Evolutionary conservation across 2,113 vertebrate species (phyloP), one percentile per base, ranked within the genome.

Genomic region (Crotalus tigris): DNA sequence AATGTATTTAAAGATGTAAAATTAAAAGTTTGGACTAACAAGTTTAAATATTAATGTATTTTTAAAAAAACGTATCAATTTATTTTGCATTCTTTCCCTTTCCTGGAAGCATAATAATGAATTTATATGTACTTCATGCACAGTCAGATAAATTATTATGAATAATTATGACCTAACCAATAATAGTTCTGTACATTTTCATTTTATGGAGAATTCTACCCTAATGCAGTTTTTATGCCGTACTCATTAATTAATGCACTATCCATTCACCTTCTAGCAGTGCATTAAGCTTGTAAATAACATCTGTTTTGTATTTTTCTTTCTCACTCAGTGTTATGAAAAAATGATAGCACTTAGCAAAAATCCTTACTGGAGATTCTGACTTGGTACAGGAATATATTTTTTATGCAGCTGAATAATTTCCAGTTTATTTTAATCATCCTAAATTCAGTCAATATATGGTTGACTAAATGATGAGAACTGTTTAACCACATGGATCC

Each of bases 1-100:
- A 91, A 95, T 94, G 46, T 89, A 94, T 46, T 53, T 91, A 92
- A 90, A 95, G 11, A 94, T 95, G 92, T 1, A 54, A 33, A 49
- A 39, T 88, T 85, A 92, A n/a, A 87, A 94, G 91, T 51, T 91
- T 57, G 57, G 0, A 94, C 4, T 10, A 4, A 81, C 21, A 2
- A 92, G 19, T 87, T 51, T 87, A 51, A 86, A 92, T 26, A 53
- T 26, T 10, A 86, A 88, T 85, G 39, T 39, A 89, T 89, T 81
- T 59, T 88, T 21, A 23, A n/a, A 92, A 81, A n/a, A 33, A n/a
- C 23, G 3, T 86, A 26, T 3, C 33, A 69, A 17, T 55, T 49
- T 87, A 44, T 69, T 88, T 87, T 54, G 29, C 8, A 69, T 55
- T 88, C 54, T 44, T 49, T 94, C 5, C 29, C 23, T 59, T 91